Evolutionary conservation across 2,888 invertebrate species (phyloP).

Genomic region (Phanerotoma sp.): DNA sequence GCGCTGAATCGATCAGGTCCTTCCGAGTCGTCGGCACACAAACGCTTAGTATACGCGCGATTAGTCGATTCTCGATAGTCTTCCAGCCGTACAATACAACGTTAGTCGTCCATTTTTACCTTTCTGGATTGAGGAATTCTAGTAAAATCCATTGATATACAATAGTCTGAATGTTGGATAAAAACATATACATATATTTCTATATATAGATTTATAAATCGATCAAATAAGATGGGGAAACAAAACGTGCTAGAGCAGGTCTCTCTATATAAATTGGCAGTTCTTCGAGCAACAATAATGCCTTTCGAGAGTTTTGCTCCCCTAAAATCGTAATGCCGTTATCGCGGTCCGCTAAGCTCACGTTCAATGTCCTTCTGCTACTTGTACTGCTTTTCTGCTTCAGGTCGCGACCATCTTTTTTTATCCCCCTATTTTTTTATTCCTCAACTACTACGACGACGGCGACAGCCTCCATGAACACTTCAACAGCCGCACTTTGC

Average conservation of each 20-base stretch:
- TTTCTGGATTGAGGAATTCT: constrained; percentile 15
- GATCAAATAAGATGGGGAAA: background rate
- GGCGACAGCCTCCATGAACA: too few species aligned
- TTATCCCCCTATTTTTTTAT: background rate
- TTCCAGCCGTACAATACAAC: background rate
- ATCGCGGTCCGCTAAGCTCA: constrained; percentile 51
- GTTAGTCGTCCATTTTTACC: background rate
- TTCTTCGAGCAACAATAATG: constrained; percentile 37
- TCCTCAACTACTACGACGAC: constrained; percentile 12
- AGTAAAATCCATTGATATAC: background rate
- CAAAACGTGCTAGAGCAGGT: constrained; percentile 10
- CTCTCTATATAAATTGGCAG: constrained; percentile 42
- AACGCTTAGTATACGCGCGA: constrained; percentile 30
- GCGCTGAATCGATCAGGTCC: constrained; percentile 8
- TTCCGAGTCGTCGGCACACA: constrained; percentile 24
- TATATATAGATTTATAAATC: too few species aligned
- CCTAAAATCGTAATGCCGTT: constrained; percentile 50
- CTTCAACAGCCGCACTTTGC: constrained; percentile 11
- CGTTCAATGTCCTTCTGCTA: constrained; percentile 44
- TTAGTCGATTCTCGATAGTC: constrained; percentile 22
- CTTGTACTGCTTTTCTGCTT: background rate
- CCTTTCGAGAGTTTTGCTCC: constrained; percentile 24
- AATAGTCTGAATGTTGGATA: constrained; percentile 1
- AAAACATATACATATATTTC: too few species aligned
- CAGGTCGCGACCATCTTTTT: background rate